These are phyloP conservation scores for Enteromius fasciolatus DNA, from an alignment of 2,797 vertebrate species.

Conservation along the genomic window DNA sequence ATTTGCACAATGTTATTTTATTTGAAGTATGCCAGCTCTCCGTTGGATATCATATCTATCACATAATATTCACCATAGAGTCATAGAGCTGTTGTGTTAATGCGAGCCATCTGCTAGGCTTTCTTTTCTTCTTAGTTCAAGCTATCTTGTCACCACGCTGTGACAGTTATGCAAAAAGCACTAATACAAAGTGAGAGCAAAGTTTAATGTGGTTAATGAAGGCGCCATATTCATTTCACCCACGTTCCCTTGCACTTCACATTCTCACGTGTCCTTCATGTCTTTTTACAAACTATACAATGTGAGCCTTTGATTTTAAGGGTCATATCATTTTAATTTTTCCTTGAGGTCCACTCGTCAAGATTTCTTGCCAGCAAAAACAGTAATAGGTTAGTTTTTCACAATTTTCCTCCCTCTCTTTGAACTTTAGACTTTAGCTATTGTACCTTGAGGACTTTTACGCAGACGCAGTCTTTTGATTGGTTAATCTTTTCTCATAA, in stretches of 20 bases:
- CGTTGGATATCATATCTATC: constrained; percentile 32
- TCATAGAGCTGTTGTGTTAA: constrained; percentile 39
- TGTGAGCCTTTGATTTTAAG: not conserved
- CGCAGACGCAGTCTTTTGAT: not conserved
- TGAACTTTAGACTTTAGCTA: not conserved
- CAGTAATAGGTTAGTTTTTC: not conserved
- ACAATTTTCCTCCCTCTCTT: not conserved
- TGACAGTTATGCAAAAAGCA: constrained; percentile 42
- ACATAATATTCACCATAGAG: constrained; percentile 32
- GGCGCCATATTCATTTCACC: constrained; percentile 28
- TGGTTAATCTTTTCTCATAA: not conserved
- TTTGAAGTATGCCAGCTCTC: constrained; percentile 26
- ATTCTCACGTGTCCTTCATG: constrained; percentile 2
- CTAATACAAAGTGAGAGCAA: constrained; percentile 41
- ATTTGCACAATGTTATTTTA: constrained; percentile 21
- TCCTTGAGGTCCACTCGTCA: not conserved
- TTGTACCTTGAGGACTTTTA: constrained; percentile 8
- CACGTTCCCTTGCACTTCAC: constrained; percentile 15
- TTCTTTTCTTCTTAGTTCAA: constrained; percentile 49
- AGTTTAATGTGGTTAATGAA: constrained; percentile 42
- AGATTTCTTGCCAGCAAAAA: constrained; percentile 27
- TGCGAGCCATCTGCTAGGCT: constrained; percentile 49
- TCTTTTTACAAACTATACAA: not conserved
- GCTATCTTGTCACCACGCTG: constrained; percentile 50
- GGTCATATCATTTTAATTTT: not conserved